These are phyloP conservation scores for Mus minutoides DNA, from an alignment of 2,797 vertebrate genomes.

Conservation along the genomic window DNA sequence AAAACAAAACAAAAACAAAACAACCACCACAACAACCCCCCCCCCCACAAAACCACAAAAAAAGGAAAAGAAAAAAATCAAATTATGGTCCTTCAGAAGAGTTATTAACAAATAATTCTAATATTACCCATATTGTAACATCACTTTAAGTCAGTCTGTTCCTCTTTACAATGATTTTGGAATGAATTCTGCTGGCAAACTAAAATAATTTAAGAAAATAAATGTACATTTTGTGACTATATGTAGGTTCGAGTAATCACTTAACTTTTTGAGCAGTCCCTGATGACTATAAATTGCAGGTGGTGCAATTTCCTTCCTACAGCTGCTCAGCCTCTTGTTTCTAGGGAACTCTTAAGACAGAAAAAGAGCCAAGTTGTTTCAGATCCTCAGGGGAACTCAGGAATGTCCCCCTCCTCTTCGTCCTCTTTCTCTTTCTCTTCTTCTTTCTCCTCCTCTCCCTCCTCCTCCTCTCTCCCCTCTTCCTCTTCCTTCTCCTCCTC, in stretches of 20 bases:
- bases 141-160: constrained; percentile 41
- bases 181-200: constrained; percentile 29
- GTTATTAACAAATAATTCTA: constrained; percentile 25
- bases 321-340: neutral
- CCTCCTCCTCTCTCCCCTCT: accelerated
- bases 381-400: neutral
- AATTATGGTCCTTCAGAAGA: neutral
- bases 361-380: constrained; percentile 27
- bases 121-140: neutral
- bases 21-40: too few relatives aligned
- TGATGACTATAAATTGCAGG: neutral
- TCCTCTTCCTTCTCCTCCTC: too few relatives aligned
- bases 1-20: too few relatives aligned
- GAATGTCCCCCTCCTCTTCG: too few relatives aligned
- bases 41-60: too few relatives aligned
- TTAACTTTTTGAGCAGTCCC: constrained; percentile 19
- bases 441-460: too few relatives aligned
- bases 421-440: accelerated
- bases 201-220: constrained; percentile 29
- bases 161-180: neutral
- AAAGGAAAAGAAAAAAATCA: neutral
- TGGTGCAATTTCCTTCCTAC: neutral
- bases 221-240: neutral
- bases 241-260: neutral
- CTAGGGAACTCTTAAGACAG: neutral